Percentiles rank a stretch among this genome's conserved stretches.
These are phyloP conservation scores for Benitochromis conjunctus DNA, from an alignment of 2,113 vertebrate genomes.

Conservation along the genomic window DNA sequence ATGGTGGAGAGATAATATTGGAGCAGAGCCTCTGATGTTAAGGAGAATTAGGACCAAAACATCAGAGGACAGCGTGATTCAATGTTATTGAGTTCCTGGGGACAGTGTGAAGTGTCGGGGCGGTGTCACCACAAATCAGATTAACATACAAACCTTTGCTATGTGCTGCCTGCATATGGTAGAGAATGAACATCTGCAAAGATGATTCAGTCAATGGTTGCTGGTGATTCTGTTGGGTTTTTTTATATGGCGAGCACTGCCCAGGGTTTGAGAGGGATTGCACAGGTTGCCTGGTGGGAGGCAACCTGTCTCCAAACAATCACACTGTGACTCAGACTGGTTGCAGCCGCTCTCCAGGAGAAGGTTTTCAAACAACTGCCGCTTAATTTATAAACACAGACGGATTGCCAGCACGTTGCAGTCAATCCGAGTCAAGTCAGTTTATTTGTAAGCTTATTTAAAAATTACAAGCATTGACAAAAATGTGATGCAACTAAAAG, in stretches of 20 bases:
- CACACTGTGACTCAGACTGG: neutral
- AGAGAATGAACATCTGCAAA: neutral
- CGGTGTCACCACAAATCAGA: neutral
- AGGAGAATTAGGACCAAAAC: neutral
- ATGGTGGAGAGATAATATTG: neutral
- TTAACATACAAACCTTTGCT: neutral
- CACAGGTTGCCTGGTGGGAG: neutral
- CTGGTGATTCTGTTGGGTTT: accelerated
- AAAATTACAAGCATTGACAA: neutral
- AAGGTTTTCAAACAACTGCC: accelerated
- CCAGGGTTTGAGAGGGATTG: neutral
- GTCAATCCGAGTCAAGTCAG: neutral
- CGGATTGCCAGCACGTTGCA: neutral
- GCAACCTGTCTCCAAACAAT: neutral
- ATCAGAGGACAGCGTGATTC: neutral
- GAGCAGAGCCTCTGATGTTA: neutral
- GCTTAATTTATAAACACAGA: neutral
- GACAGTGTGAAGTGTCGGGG: neutral
- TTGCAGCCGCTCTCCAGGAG: accelerated
- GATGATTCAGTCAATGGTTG: accelerated
- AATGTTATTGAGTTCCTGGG: neutral
- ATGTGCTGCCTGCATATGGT: neutral
- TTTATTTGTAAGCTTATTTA: neutral
- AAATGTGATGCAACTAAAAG: neutral
- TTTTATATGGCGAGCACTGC: neutral